Evolutionary conservation across 2,888 invertebrate species (phyloP).

Genomic region (Microctonus aethiopoides): DNA sequence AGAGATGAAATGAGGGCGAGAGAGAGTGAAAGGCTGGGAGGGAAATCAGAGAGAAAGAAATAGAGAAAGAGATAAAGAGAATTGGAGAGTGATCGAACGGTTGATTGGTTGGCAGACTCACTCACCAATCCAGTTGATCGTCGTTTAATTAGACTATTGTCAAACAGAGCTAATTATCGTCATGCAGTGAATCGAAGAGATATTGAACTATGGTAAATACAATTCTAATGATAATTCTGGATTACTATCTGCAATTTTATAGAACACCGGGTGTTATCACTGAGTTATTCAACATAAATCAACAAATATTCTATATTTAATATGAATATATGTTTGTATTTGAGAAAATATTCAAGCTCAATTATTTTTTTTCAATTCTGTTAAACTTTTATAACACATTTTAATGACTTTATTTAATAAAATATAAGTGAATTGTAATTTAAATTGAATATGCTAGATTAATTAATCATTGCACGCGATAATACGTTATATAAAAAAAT

Average conservation of each 20-base stretch:
- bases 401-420: no score
- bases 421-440: no score
- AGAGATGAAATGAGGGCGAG: conserved; percentile 4
- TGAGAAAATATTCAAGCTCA: no score
- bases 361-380: no score
- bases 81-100: not conserved
- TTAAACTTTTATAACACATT: no score
- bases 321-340: conserved; percentile 4
- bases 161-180: conserved; percentile 63
- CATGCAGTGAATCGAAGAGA: conserved; percentile 35
- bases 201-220: conserved; percentile 44
- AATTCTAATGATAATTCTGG: conserved; percentile 52
- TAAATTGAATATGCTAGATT: no score
- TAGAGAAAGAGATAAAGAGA: not conserved
- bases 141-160: conserved; percentile 58
- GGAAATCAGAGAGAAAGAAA: not conserved
- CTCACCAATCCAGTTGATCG: conserved; percentile 31
- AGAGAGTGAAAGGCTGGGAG: not conserved
- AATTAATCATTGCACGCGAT: no score
- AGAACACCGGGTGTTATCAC: conserved; percentile 16
- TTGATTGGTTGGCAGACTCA: conserved; percentile 23
- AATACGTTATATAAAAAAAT: no score
- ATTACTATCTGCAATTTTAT: conserved; percentile 34
- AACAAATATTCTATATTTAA: conserved; percentile 49
- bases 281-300: conserved; percentile 30